Base-by-base conservation (phyloP, 2,113 vertebrate genomes). In the Corythoichthys intestinalis region DNA sequence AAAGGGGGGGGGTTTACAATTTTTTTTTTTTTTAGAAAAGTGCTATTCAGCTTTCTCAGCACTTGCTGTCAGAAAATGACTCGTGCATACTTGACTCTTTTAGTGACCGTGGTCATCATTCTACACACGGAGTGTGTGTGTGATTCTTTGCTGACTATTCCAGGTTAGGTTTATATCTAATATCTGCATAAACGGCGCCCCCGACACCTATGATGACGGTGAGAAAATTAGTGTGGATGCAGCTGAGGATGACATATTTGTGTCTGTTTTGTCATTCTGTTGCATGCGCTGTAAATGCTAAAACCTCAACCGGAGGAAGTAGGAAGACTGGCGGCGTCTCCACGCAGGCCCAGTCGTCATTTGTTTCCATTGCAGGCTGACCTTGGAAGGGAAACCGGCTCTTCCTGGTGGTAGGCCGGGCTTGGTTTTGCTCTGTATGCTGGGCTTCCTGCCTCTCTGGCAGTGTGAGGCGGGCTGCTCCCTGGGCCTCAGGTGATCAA, bases 401-500 rank as follows among this genome's bases (percentile, higher is more conserved):
- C 85, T 91, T 89, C 88, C 87, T 88, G 86, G 85, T 89, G 75
- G 71, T 67, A 34, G 67, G 60, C 69, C 44, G 60, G 75, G 71
- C 77, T 83, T 8, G 67, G 75, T 70, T 67, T 59, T 15, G 39
- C 2, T 77, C 81, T 85, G 84, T 87, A 78, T 83, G 82, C 81
- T 28, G 76, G 50, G 78, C 80, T 88, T 89, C 83, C 87, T 88
- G 87, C 82, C 82, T 80, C 79, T 85, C 80, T 67, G 66, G 58
- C 61, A 48, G 67, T 63, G 70, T 70, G 62, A 66, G 73, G 73
- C 58, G 20, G 77, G 64, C 83, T 44, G 62, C 73, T 82, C 53
- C 4, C 68, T 70, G 72, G 78, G 82, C 79, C 80, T 86, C 85
- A 84, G 87, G 85, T 89, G 90, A 91, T 88, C 66, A 68, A 82